These are phyloP conservation scores for Heteromurus nitidus DNA, from an alignment of 2,888 invertebrate genomes.

Conservation along the genomic window DNA sequence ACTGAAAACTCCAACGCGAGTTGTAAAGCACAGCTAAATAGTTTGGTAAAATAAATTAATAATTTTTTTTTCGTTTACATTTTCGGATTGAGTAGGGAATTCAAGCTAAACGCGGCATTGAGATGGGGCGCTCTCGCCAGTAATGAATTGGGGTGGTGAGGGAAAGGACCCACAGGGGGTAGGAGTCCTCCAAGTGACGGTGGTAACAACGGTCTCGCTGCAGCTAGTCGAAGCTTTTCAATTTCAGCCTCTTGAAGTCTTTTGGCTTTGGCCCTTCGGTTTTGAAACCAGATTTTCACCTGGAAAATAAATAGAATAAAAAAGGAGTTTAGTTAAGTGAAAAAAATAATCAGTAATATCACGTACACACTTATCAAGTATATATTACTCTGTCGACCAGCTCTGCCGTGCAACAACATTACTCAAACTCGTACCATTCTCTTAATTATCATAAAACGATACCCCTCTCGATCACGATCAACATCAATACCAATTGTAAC, in stretches of 20 bases:
- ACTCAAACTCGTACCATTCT: no score
- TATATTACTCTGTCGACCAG: no score
- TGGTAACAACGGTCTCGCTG: constrained; percentile 86
- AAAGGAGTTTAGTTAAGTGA: neutral
- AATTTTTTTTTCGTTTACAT: constrained; percentile 63
- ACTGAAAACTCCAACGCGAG: constrained; percentile 10
- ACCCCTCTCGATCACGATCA: no score
- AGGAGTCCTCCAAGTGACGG: constrained; percentile 81
- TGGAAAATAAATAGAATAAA: constrained; percentile 75
- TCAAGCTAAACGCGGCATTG: constrained; percentile 73
- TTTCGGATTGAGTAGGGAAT: constrained; percentile 73
- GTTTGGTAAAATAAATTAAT: constrained; percentile 8
- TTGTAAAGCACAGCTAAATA: constrained; percentile 20
- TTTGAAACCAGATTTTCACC: constrained; percentile 96
- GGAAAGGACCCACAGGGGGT: constrained; percentile 74
- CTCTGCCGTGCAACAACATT: no score
- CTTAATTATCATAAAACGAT: no score
- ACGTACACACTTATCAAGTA: no score
- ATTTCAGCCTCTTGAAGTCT: constrained; percentile 96
- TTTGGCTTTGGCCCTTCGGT: constrained; percentile 95
- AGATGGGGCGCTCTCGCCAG: constrained; percentile 73
- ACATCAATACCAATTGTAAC: no score
- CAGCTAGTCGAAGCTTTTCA: constrained; percentile 90
- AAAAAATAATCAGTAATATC: neutral
- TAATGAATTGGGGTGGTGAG: constrained; percentile 72